Evolutionary conservation across 2,888 invertebrate genomes (phyloP).

Genomic region (Campoletis raptor): DNA sequence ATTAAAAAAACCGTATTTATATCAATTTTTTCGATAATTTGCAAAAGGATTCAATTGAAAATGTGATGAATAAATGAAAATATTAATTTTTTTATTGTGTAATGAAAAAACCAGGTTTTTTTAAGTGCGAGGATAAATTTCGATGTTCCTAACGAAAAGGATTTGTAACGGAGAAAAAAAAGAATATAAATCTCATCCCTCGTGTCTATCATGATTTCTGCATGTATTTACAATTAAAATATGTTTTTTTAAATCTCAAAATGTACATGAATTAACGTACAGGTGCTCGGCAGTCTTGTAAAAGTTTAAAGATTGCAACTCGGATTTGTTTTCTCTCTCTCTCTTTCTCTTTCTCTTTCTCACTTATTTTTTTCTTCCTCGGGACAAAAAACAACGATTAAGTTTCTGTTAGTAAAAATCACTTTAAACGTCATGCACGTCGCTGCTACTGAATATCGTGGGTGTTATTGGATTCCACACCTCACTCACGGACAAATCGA

Average conservation of each 20-base stretch:
- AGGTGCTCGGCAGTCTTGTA: slow-evolving; percentile 64
- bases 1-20: not conserved
- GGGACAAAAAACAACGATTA: slow-evolving; percentile 46
- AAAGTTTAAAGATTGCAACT: slow-evolving; percentile 55
- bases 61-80: not conserved
- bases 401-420: slow-evolving; percentile 69
- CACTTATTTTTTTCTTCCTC: slow-evolving; percentile 9
- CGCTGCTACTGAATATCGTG: slow-evolving; percentile 80
- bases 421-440: slow-evolving; percentile 83
- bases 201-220: slow-evolving; percentile 35
- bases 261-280: slow-evolving; percentile 66
- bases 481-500: slow-evolving; percentile 81
- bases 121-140: not conserved
- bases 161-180: not conserved
- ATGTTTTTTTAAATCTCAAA: slow-evolving; percentile 47
- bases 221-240: slow-evolving; percentile 67
- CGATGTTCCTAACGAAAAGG: not conserved
- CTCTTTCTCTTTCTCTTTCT: not conserved
- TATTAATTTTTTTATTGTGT: not conserved
- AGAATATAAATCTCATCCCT: slow-evolving; percentile 22
- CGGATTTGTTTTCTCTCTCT: slow-evolving; percentile 20
- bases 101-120: not conserved
- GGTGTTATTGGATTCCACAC: slow-evolving; percentile 80
- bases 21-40: not conserved
- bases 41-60: not conserved